Evolutionary conservation across 2,888 invertebrate genomes (phyloP), one percentile per base, ranked within the genome.

Genomic region (Stenotaenia linearis): DNA sequence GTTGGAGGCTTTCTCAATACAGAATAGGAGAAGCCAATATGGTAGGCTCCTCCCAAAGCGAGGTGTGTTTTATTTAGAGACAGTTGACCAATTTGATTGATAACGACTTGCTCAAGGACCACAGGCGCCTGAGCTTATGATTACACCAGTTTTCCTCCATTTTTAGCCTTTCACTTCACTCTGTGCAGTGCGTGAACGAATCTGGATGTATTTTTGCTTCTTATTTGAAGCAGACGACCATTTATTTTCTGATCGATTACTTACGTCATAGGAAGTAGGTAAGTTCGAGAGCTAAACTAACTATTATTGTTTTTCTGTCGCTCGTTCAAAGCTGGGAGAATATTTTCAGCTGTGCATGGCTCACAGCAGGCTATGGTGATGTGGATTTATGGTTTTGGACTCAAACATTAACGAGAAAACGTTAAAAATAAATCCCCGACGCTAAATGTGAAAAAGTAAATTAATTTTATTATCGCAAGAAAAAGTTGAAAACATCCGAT

Each of bases 41-140:
- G 75, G 75, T 32, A 21, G 28, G 75, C 37, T 32, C 37, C 75
- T 35, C 75, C 75, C 75, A 30, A 75, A 35, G 37, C 35, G 75
- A 75, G 75, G 75, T 75, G 75, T 75, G 75, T 75, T 37, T 37
- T 75, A 75, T 75, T 75, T 75, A 37, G 75, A 35, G 37, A 37
- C 75, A 75, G 75, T 37, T 75, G 75, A 75, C 32, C 75, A 37
- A 75, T 75, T 75, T 75, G 75, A 75, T 75, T 75, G 75, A 75
- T 75, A 75, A 75, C 75, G 37, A 75, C 75, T 37, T 75, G 32
- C 35, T 75, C 75, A 35, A 37, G 37, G 75, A 32, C 75, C 75
- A 21, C 7, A 75, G 75, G 75, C 75, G 32, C 75, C 75, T 75
- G 32, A 12, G 75, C 30, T 61, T 61, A 61, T 61, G 61, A 61